These are phyloP conservation scores for Escarpia spicata DNA, from an alignment of 2,888 invertebrate species.

Conservation along the genomic window DNA sequence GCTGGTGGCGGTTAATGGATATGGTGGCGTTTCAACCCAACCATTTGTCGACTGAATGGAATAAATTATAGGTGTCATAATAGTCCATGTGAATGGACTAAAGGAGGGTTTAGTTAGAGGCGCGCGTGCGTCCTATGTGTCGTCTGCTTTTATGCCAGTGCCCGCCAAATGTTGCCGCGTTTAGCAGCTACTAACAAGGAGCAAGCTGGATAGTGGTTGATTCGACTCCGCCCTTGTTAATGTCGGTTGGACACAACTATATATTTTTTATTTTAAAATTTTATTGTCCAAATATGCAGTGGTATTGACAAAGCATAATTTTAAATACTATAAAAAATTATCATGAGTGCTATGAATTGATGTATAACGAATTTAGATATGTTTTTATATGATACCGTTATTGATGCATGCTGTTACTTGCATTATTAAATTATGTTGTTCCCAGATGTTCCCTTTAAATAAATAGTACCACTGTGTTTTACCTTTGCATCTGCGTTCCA, in stretches of 20 bases:
- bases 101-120: not conserved
- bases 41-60: constrained; percentile 10
- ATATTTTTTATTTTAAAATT: not conserved
- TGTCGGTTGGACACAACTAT: no score
- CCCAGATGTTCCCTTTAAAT: no score
- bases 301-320: not conserved
- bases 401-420: no score
- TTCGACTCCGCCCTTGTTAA: not conserved
- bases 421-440: no score
- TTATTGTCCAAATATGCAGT: not conserved
- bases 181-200: not conserved
- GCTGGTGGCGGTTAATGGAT: not conserved
- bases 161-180: not conserved
- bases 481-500: no score
- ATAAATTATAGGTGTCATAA: constrained; percentile 13
- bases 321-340: no score
- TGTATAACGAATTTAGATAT: no score
- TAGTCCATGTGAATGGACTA: not conserved
- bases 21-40: constrained; percentile 10
- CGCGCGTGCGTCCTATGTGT: not conserved
- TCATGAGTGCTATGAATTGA: not conserved
- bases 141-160: not conserved
- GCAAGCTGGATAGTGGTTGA: not conserved
- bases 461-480: no score
- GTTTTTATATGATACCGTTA: no score